These are phyloP conservation scores for Agrotis ipsilon DNA, from an alignment of 2,888 invertebrate genomes.

Conservation along the genomic window DNA sequence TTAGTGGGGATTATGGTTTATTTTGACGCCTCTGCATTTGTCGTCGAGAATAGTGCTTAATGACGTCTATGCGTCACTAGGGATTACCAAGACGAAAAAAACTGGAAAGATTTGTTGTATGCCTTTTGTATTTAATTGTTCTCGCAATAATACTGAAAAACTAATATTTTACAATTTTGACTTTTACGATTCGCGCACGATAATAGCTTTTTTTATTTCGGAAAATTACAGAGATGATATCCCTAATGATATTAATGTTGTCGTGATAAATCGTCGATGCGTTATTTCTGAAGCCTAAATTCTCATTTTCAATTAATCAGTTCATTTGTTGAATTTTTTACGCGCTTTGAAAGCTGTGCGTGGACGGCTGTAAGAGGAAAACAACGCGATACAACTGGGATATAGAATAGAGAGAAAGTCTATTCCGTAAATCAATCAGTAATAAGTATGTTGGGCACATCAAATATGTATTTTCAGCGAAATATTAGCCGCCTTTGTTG, in stretches of 20 bases:
- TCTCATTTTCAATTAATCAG: constrained; percentile 43
- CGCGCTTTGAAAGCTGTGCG: constrained; percentile 24
- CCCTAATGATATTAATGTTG: constrained; percentile 49
- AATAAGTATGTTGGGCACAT: constrained; percentile 70
- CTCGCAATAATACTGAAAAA: constrained; percentile 35
- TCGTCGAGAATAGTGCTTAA: constrained; percentile 33
- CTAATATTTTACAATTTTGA: constrained; percentile 43
- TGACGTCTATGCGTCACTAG: constrained; percentile 22
- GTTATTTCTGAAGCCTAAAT: constrained; percentile 48
- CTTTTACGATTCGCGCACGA: constrained; percentile 46
- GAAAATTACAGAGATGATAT: constrained; percentile 44
- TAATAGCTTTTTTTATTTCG: constrained; percentile 40
- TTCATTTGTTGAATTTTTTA: constrained; percentile 46
- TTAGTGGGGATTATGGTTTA: constrained; percentile 48
- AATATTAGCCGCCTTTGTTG: constrained; percentile 72
- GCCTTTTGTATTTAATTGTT: constrained; percentile 48
- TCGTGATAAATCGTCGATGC: constrained; percentile 48
- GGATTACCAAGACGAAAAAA: constrained; percentile 45
- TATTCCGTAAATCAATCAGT: constrained; percentile 73
- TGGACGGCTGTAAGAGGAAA: constrained; percentile 28
- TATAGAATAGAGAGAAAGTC: constrained; percentile 61
- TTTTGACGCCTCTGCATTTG: constrained; percentile 26
- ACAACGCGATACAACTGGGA: constrained; percentile 20
- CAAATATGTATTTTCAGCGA: constrained; percentile 75
- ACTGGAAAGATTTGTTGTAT: constrained; percentile 13